Evolutionary conservation across 2,888 invertebrate species (phyloP), one percentile per base, ranked within the genome.

Genomic region (Cerastis leucographa): DNA sequence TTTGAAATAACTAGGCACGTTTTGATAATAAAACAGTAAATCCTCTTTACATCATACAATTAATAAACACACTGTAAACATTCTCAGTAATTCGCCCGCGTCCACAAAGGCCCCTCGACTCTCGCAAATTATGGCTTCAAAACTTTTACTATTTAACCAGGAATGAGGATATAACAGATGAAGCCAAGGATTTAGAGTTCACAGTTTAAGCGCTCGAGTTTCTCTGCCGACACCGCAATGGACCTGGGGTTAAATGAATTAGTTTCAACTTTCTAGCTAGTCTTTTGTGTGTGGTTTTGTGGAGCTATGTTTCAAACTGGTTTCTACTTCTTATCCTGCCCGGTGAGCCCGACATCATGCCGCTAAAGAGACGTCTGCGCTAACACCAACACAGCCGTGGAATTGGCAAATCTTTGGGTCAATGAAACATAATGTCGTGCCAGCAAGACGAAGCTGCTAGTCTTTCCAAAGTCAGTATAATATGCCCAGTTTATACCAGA

Each of bases 131-230:
- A 81, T 76, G 51, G 82, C 66, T 67, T 65, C 42, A 68, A 83
- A 83, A 84, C 70, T 85, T 84, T 85, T 76, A 71, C 67, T 54
- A 67, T 85, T 75, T 81, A 80, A 75, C 81, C 56, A 72, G 85
- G 56, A 80, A 80, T 76, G 66, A 85, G 70, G 64, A 81, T 84
- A 59, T 64, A 84, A 76, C 72, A 84, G 62, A 84, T 85, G 72
- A 83, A 83, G 66, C 61, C 66, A 56, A 75, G 72, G 72, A 65
- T 71, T 82, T 69, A 65, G 68, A 84, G 75, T 71, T 84, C 7
- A 35, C 14, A 65, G 80, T 80, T 71, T 51, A 71, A 71, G 65
- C 64, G 40, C 29, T 56, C 25, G 68, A 76, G 65, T 70, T 71
- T 49, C 42, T 49, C 59, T 74, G 69, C 65, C 61, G 51, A 68